Evolutionary conservation across 1,140 invertebrate species (phyloP), one percentile per base, ranked within the genome.

Genomic region (Drosophila kanapiae): DNA sequence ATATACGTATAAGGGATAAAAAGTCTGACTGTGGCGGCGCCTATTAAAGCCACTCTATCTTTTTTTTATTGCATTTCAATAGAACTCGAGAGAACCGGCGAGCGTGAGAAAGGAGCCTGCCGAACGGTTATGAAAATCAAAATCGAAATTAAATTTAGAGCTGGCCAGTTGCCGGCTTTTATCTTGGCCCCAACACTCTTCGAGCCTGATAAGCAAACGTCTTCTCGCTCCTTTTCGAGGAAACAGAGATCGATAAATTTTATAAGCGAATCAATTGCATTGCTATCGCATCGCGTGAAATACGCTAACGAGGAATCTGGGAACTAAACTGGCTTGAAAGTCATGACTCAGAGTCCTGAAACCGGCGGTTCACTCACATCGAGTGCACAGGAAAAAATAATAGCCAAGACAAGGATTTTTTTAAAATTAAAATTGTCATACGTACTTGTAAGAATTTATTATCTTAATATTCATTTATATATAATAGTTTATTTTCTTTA

Each of bases 61-160:
- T 88, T 86, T 88, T 88, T 88, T 88, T 88, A 88, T 88, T 84
- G 84, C 80, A 81, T 88, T 88, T 88, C 84, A 88, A 88, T 88
- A 84, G 84, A 88, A 88, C 80, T 75, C 61, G 14, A n/a, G 18
- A 16, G 42, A 38, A 31, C n/a, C 60, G 7, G 29, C 43, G 65
- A 78, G 64, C 75, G 75, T 78, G 75, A 78, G 75, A 78, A 78
- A 75, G 70, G 31, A 9, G 13, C 42, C 61, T 54, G 74, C 27
- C 40, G 23, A 69, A 29, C 45, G 38, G 87, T 88, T 88, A 88
- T 88, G 80, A 88, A 88, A 88, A 81, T 85, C 61, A 85, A 72
- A 76, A 78, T 68, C 70, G n/a, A 75, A 75, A 81, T 78, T 23
- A 79, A 70, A 70, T 70, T 78, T 82, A 56, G 61, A 58, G 35